These are phyloP conservation scores for Paradoxurus hermaphroditus DNA, from an alignment of 2,113 vertebrate genomes.

Conservation along the genomic window DNA sequence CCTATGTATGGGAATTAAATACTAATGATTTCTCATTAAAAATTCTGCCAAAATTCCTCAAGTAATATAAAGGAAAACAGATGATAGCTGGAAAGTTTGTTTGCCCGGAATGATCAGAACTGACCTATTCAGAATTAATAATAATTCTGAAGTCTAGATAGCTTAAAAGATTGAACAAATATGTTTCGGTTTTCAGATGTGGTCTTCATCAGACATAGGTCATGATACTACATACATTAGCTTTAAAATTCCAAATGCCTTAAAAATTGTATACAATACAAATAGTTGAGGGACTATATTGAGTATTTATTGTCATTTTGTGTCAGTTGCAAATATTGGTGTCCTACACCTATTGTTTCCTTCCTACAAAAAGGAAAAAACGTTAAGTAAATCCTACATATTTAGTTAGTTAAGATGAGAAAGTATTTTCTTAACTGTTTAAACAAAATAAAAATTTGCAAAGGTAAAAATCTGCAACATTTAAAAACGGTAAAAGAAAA, in stretches of 20 bases:
- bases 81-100: not conserved
- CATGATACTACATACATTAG: not conserved
- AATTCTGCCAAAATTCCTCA: not conserved
- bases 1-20: not conserved
- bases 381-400: not conserved
- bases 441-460: not conserved
- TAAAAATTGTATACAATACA: not conserved
- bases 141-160: slow-evolving; percentile 2
- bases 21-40: not conserved
- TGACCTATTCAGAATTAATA: slow-evolving; percentile 10
- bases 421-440: not conserved
- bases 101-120: not conserved
- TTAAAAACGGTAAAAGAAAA: not conserved
- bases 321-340: not conserved
- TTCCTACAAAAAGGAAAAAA: not conserved
- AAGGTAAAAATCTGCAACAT: not conserved
- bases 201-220: not conserved
- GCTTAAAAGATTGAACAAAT: not conserved
- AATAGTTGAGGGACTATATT: not conserved
- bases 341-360: too few species aligned
- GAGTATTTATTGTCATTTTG: slow-evolving; percentile 17
- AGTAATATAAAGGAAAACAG: not conserved
- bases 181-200: not conserved
- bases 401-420: not conserved
- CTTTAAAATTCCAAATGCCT: not conserved